Evolutionary conservation across 92 coral and sea anemone genomes (phyloP).

Genomic region (Porites divaricata): DNA sequence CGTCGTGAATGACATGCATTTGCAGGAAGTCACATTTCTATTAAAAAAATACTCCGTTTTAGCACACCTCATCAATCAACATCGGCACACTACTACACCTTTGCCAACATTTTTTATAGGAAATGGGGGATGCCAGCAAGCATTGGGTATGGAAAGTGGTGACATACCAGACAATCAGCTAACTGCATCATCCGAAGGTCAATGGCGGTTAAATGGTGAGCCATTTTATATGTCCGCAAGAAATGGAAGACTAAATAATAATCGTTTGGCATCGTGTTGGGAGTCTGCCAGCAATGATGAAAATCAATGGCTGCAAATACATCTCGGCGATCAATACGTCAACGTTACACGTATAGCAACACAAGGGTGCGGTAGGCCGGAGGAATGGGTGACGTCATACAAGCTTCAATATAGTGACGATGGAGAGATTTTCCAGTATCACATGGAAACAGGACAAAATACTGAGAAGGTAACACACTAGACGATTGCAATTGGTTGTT

Average conservation of each 20-base stretch:
- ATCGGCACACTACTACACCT: too few species aligned
- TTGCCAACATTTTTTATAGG: too few species aligned
- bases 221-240: neutral
- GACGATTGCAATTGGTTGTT: too few species aligned
- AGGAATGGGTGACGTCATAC: neutral
- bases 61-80: too few species aligned
- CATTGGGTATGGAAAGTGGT: slow-evolving; percentile 5
- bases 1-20: too few species aligned
- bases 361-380: neutral
- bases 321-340: neutral
- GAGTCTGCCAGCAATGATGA: neutral
- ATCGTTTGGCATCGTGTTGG: neutral
- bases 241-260: neutral
- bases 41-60: too few species aligned
- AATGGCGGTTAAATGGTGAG: neutral
- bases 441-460: neutral
- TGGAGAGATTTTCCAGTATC: neutral
- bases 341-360: slow-evolving; percentile 16
- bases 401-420: neutral
- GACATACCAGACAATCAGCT: neutral
- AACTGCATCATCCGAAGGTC: neutral
- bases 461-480: neutral
- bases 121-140: neutral
- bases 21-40: too few species aligned
- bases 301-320: slow-evolving; percentile 1